Base-by-base conservation (phyloP, 2,797 vertebrate species). In the Sebastes itinus region DNA sequence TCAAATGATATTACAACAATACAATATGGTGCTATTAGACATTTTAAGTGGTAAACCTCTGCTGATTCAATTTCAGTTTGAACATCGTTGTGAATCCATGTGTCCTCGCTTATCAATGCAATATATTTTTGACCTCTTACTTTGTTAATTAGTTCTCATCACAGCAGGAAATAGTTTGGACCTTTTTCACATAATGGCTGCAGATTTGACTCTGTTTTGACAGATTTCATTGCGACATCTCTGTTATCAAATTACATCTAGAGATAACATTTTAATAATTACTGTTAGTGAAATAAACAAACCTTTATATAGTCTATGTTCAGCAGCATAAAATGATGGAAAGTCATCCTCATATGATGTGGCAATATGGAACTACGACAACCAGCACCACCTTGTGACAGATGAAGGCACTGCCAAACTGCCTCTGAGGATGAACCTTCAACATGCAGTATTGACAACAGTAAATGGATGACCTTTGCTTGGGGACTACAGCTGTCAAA, bases 341-440 rank as follows among this genome's bases (percentile, higher is more conserved):
- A 13, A 71, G 28, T 62, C 13, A 5, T 38, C 12, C 3, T 61
- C n/a, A 6, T 56, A 10, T 66, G 5, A 13, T 38, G 32, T 28
- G 16, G 72, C 20, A 32, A 8, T 16, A 18, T 22, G 22, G 4
- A 65, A 35, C 32, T 20, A 35, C 7, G 10, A 12, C 30, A 63
- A 67, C 7, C 55, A 80, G 77, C 77, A 46, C 83, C 85, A 88
- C 46, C 81, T 77, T 62, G 58, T 86, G 85, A 75, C 60, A 20
- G 14, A 65, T 23, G 5, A 18, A 35, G 13, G 42, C 4, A 66
- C n/a, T 8, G 9, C 25, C 59, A 67, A 18, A 42, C 38, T 59
- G 6, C 6, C 7, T 10, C 35, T 30, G 18, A 33, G 3, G 35
- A 49, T 23, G 0, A 32, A 58, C 25, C 4, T 6, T 23, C 4